Base-by-base conservation (phyloP, 2,113 vertebrate genomes). In the Tachysurus fulvidraco region DNA sequence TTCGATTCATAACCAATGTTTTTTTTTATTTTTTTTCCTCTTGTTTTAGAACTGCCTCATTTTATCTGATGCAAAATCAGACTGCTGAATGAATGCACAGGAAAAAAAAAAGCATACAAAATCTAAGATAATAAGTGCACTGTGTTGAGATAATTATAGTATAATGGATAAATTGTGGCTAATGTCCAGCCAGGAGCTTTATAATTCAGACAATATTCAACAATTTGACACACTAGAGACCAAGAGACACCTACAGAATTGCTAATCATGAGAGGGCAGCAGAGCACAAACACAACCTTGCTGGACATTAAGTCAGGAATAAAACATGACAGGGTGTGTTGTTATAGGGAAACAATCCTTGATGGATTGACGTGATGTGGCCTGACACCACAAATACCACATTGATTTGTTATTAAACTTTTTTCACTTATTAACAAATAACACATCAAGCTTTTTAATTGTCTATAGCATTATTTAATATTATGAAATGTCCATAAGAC, bases 141-240 rank as follows among this genome's bases (percentile, higher is more conserved):
- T 85, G 88, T 85, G 62, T 74, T 85, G 83, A 82, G 80, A 89
- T 85, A 60, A 84, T 74, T 89, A 83, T 83, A 85, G 82, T 83
- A 83, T 79, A 55, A 80, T 83, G 73, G 74, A 64, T 62, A 73
- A 84, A 86, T 84, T 57, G 57, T 84, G 84, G 84, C 74, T 83
- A 60, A 79, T 36, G 76, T 86, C 21, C 59, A 67, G 73, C 71
- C 79, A 76, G 79, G 81, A 73, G 79, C 44, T 62, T 83, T 89
- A 57, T 86, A 83, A 89, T 89, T 79, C 62, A 83, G 46, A 78
- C 57, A 83, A 62, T 84, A 88, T 81, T n/a, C 54, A 84, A 46
- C 65, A 83, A 87, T 87, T 83, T 79, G 85, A 81, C 84, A 80
- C 83, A 89, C 77, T 85, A 25, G 81, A 81, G 74, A 62, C 16